These are phyloP conservation scores for Idris sp. DNA, from an alignment of 1,140 invertebrate genomes.

Conservation along the genomic window DNA sequence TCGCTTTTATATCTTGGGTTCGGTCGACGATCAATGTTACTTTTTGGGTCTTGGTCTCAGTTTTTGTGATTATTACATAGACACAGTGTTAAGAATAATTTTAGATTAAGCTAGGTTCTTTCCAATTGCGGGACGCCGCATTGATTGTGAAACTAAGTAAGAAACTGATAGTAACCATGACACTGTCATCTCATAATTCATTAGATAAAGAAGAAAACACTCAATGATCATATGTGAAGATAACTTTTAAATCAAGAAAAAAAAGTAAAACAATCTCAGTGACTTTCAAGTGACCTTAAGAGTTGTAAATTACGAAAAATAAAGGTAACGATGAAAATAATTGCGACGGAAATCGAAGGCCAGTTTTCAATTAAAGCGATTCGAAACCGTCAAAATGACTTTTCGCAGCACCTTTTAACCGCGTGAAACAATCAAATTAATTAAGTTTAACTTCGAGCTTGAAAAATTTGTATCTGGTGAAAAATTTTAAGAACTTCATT, in stretches of 20 bases:
- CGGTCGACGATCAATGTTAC: conserved; percentile 55
- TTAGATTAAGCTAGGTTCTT: conserved; percentile 66
- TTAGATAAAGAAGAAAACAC: conserved; percentile 29
- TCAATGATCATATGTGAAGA: conserved; percentile 38
- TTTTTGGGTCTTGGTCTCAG: conserved; percentile 74
- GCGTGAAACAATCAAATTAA: conserved; percentile 45
- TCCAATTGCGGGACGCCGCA: conserved; percentile 54
- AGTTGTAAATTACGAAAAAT: conserved; percentile 6
- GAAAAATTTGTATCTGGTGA: no score
- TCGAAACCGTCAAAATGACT: conserved; percentile 3
- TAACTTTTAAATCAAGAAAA: conserved; percentile 15
- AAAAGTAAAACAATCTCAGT: conserved; percentile 15
- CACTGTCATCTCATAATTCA: conserved; percentile 24
- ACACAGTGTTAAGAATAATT: conserved; percentile 62
- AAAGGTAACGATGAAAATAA: conserved; percentile 1
- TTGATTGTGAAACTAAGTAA: conserved; percentile 42
- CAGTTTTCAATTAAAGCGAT: conserved; percentile 36
- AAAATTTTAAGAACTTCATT: no score
- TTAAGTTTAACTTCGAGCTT: conserved; percentile 32
- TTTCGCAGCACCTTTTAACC: background rate
- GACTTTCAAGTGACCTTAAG: conserved; percentile 54
- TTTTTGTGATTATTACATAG: conserved; percentile 77
- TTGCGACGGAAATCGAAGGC: conserved; percentile 27
- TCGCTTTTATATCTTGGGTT: conserved; percentile 7
- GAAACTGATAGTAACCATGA: conserved; percentile 34